Conservation (phyloP, 2,888 invertebrate genomes). For the Amphipyra berbera region DNA sequence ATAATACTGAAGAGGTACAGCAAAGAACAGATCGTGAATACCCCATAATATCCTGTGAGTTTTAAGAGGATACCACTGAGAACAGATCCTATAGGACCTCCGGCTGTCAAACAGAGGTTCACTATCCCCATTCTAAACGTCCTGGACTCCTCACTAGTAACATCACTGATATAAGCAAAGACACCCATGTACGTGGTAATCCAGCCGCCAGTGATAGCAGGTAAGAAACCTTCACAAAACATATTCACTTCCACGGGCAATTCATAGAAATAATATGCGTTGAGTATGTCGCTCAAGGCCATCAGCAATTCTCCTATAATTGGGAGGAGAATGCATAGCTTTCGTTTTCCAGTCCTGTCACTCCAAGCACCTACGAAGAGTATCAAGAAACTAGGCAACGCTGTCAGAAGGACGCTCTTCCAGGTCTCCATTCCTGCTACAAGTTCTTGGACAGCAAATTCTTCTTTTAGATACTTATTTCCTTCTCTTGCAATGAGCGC, state of each 20-base stretch:
- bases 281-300: conserved; percentile 85
- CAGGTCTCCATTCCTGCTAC: conserved; percentile 88
- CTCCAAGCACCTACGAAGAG: conserved; percentile 91
- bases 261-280: conserved; percentile 88
- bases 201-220: conserved; percentile 89
- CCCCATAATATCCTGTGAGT: conserved; percentile 87
- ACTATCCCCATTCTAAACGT: conserved; percentile 91
- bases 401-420: conserved; percentile 88
- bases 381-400: conserved; percentile 88
- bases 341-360: conserved; percentile 88
- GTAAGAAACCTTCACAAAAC: conserved; percentile 87
- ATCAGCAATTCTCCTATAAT: conserved; percentile 87
- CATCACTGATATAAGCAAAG: conserved; percentile 90
- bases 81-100: conserved; percentile 81
- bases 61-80: conserved; percentile 81
- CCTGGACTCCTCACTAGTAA: conserved; percentile 87
- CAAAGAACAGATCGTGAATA: conserved; percentile 80
- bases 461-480: conserved; percentile 90
- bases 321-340: conserved; percentile 89
- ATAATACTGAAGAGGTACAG: conserved; percentile 81
- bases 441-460: conserved; percentile 89
- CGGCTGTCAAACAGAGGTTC: conserved; percentile 81
- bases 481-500: conserved; percentile 93
- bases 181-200: conserved; percentile 89
- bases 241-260: conserved; percentile 87